Evolutionary conservation across 1,140 invertebrate genomes (phyloP).

Genomic region (Hyles euphorbiae): DNA sequence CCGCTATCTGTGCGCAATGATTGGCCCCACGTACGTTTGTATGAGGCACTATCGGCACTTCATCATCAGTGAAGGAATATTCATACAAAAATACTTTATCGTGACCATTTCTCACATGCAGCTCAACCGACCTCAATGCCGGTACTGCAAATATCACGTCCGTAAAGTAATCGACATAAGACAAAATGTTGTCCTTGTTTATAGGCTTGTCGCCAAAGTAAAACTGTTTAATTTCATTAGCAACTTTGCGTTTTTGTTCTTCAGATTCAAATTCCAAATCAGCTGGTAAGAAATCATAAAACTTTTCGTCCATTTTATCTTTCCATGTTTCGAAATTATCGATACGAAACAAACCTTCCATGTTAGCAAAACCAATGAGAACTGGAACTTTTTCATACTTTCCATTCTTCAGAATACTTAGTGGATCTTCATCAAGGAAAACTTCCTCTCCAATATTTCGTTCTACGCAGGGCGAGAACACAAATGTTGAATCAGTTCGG

Average conservation of each 20-base stretch:
- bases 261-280: conserved; percentile 23
- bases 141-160: conserved; percentile 34
- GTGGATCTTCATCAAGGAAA: conserved; percentile 23
- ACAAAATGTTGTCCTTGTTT: conserved; percentile 17
- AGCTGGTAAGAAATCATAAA: conserved; percentile 26
- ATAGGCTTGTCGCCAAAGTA: conserved; percentile 33
- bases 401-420: conserved; percentile 24
- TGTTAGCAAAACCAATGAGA: conserved; percentile 26
- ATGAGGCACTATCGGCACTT: conserved; percentile 16
- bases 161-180: conserved; percentile 33
- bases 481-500: conserved; percentile 13
- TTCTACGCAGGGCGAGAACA: conserved; percentile 30
- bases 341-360: conserved; percentile 25
- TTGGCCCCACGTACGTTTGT: conserved; percentile 26
- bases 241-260: conserved; percentile 13
- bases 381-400: conserved; percentile 23
- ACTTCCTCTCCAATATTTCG: conserved; percentile 14
- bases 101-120: conserved; percentile 30
- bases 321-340: conserved; percentile 20
- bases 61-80: conserved; percentile 31
- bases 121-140: conserved; percentile 23
- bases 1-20: conserved; percentile 25
- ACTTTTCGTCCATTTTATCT: conserved; percentile 26
- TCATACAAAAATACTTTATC: conserved; percentile 40
- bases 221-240: conserved; percentile 28